These are phyloP conservation scores for Priapulus caudatus DNA, from an alignment of 2,888 invertebrate species.

Conservation along the genomic window DNA sequence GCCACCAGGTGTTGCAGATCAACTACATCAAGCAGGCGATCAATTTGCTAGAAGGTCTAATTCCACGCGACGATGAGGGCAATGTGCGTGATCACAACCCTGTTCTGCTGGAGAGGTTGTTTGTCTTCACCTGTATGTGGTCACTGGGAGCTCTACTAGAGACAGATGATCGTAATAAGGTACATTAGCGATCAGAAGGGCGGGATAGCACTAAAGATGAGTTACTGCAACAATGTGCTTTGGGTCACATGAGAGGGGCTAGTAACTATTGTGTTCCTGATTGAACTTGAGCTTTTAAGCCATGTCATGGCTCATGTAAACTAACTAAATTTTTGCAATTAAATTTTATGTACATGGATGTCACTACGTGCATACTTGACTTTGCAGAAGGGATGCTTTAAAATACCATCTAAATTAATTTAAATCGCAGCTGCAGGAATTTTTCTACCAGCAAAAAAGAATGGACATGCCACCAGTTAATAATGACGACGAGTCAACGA, in stretches of 20 bases:
- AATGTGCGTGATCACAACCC: neutral
- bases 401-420: neutral
- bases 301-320: too few relatives aligned
- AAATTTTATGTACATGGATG: too few relatives aligned
- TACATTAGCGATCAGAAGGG: too few relatives aligned
- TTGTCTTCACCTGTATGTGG: conserved; percentile 39
- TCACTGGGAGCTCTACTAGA: conserved; percentile 38
- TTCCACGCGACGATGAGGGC: conserved; percentile 47
- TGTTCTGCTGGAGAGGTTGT: conserved; percentile 33
- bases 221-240: too few relatives aligned
- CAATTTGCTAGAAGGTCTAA: conserved; percentile 63
- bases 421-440: conserved; percentile 27
- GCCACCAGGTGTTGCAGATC: neutral
- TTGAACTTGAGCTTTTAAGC: too few relatives aligned
- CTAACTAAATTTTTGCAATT: too few relatives aligned
- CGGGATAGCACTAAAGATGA: too few relatives aligned
- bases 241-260: too few relatives aligned
- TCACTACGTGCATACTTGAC: too few relatives aligned
- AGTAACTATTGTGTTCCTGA: too few relatives aligned
- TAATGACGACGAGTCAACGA: conserved; percentile 30
- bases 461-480: neutral
- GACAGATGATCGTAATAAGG: conserved; percentile 35
- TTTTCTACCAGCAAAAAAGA: conserved; percentile 20
- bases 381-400: too few relatives aligned
- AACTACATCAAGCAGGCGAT: conserved; percentile 26